A percentile compares a stretch with the other conserved stretches of the same genome.
phyloP scores from a whole-genome alignment of 2,113 vertebrate genomes.

The Periophthalmus modestus region DNA sequence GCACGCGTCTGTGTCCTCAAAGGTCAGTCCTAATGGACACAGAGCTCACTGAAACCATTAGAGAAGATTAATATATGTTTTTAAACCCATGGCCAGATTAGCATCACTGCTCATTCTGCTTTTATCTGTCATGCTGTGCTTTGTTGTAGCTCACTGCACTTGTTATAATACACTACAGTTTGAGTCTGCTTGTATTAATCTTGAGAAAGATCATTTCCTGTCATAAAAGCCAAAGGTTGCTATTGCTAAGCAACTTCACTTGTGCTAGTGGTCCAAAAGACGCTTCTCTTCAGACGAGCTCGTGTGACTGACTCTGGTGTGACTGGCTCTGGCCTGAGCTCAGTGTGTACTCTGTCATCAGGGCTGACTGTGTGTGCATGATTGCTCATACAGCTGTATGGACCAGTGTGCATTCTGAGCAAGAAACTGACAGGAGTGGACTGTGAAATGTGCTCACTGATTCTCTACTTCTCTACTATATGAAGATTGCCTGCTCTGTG shows the following conservation, averaged over 20 bases:
- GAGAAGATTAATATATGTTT: constrained; percentile 64
- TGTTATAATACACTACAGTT: constrained; percentile 19
- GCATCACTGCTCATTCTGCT: constrained; percentile 48
- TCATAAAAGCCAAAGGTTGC: constrained; percentile 79
- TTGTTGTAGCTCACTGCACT: constrained; percentile 18
- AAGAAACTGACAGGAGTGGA: constrained; percentile 11
- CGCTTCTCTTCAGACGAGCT: constrained; percentile 34
- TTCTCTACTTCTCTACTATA: constrained; percentile 15
- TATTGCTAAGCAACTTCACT: constrained; percentile 79
- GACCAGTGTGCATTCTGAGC: constrained; percentile 30
- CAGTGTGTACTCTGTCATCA: constrained; percentile 20
- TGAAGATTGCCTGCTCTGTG: not conserved
- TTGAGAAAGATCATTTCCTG: constrained; percentile 60
- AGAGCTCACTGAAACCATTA: constrained; percentile 56
- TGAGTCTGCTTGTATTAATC: constrained; percentile 47
- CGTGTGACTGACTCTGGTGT: constrained; percentile 11
- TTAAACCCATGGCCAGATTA: constrained; percentile 62
- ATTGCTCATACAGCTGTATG: constrained; percentile 18
- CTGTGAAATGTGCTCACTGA: constrained; percentile 17
- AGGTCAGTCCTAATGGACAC: constrained; percentile 62
- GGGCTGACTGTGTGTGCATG: constrained; percentile 38
- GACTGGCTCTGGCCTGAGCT: constrained; percentile 23
- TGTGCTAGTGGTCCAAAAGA: constrained; percentile 56
- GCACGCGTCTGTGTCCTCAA: constrained; percentile 13
- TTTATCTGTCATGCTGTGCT: constrained; percentile 23